These are phyloP conservation scores for Fregetta grallaria DNA, from an alignment of 2,113 vertebrate species.

Conservation along the genomic window DNA sequence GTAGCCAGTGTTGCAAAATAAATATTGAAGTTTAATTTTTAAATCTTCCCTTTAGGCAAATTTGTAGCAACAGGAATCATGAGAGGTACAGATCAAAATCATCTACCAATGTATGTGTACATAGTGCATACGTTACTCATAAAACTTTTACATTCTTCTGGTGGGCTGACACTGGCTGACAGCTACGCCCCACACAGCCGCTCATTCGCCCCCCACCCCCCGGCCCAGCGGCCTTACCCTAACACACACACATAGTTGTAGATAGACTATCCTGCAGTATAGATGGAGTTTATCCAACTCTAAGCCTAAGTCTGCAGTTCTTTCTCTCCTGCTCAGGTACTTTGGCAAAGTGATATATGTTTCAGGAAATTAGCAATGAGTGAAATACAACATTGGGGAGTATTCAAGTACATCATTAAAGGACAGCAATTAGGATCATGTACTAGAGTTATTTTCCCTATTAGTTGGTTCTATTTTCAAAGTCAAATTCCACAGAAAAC, in stretches of 20 bases:
- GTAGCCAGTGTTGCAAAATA: not conserved
- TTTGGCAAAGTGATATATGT: not conserved
- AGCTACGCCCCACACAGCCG: not conserved
- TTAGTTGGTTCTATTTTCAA: not conserved
- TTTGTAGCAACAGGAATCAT: not conserved
- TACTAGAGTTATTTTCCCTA: not conserved
- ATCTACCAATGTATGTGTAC: not conserved
- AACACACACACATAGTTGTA: accelerated
- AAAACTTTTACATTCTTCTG: not conserved
- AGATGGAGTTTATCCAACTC: not conserved
- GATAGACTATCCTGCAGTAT: not conserved
- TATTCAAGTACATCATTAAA: not conserved
- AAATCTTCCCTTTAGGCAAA: not conserved
- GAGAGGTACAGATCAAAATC: not conserved
- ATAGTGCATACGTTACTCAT: not conserved
- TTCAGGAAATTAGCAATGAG: not conserved
- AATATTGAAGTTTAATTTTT: not conserved
- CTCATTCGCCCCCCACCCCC: accelerated
- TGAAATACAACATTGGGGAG: not conserved
- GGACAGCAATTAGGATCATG: accelerated
- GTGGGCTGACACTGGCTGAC: not conserved
- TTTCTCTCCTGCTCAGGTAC: not conserved
- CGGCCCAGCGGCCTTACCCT: accelerated
- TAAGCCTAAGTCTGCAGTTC: not conserved
- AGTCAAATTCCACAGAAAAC: not conserved